Evolutionary conservation across 2,113 vertebrate species (phyloP).

Genomic region (Tauraco erythrolophus): DNA sequence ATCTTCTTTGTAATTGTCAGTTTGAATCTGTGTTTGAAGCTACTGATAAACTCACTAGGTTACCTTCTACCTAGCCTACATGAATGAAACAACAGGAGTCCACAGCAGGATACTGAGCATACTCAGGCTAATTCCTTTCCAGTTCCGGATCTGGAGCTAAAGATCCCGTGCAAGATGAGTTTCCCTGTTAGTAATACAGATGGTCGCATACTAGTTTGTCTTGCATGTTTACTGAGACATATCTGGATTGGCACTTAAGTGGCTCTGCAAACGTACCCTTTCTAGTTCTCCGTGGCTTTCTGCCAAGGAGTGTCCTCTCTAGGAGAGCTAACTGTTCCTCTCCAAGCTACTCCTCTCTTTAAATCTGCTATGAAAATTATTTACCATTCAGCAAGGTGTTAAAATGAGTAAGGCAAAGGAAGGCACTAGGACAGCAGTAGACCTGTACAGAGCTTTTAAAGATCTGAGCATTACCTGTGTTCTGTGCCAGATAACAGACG

Average conservation of each 20-base stretch:
- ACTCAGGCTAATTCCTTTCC: not conserved
- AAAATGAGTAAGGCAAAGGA: not conserved
- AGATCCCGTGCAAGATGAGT: not conserved
- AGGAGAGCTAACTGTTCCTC: not conserved
- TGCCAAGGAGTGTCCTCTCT: not conserved
- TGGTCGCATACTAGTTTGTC: not conserved
- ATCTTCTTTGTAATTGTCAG: not conserved
- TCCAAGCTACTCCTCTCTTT: not conserved
- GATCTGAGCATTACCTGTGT: constrained; percentile 85
- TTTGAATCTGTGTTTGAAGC: not conserved
- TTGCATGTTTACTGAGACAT: not conserved
- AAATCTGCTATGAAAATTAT: not conserved
- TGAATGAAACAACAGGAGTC: not conserved
- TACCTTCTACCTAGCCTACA: not conserved
- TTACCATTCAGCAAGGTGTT: not conserved
- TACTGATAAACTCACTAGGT: not conserved
- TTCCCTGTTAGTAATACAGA: not conserved
- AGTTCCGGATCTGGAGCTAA: not conserved
- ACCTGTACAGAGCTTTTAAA: not conserved
- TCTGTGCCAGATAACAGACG: constrained; percentile 99
- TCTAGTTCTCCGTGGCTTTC: not conserved
- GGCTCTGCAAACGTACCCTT: not conserved
- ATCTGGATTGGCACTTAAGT: not conserved
- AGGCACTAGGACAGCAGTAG: not conserved
- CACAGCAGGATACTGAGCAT: not conserved